These are phyloP conservation scores for Ranitomeya variabilis DNA, from an alignment of 2,113 vertebrate genomes.

Conservation along the genomic window DNA sequence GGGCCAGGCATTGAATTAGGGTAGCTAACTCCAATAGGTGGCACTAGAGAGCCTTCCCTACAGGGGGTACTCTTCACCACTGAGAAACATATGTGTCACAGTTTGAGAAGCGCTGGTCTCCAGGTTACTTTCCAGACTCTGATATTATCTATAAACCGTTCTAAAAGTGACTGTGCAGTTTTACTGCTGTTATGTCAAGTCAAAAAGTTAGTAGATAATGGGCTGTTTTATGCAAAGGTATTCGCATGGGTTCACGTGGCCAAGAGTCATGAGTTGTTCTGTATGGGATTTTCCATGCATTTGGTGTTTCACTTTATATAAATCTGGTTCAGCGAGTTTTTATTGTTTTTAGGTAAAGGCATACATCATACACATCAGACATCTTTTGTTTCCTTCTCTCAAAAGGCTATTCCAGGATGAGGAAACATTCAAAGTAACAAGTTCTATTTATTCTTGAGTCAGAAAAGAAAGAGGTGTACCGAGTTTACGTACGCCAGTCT, in stretches of 20 bases:
- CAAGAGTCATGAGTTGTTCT: neutral
- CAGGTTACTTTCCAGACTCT: neutral
- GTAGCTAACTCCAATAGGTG: no score
- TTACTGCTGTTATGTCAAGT: neutral
- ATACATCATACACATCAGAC: neutral
- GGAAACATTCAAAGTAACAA: neutral
- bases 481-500: neutral
- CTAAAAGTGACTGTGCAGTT: neutral
- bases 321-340: slow-evolving; percentile 18
- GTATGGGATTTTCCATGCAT: neutral
- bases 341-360: neutral
- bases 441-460: neutral
- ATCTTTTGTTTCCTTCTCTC: neutral
- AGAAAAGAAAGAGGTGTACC: neutral
- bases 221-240: neutral
- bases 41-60: no score
- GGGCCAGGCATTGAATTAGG: no score
- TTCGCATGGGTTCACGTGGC: neutral
- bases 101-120: no score
- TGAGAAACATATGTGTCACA: no score
- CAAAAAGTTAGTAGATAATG: neutral
- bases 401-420: neutral
- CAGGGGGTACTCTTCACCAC: no score
- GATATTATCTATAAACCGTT: neutral
- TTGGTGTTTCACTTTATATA: neutral